Percentiles rank a stretch among this genome's conserved stretches.
Evolutionary conservation across 2,797 vertebrate genomes (phyloP).

Genomic region (Esox masquinongy): DNA sequence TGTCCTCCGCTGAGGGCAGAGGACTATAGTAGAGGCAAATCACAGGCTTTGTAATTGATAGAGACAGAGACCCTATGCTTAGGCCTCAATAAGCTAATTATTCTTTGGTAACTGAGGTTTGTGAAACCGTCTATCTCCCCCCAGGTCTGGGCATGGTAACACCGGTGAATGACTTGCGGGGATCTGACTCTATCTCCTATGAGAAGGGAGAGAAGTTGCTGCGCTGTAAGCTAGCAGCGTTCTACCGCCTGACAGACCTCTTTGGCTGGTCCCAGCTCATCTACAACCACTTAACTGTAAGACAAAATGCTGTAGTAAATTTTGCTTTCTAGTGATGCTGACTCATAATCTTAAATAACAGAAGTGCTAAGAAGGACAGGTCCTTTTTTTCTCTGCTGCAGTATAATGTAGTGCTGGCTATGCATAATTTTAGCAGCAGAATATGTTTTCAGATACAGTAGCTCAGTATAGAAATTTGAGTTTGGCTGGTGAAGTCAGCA

Average conservation of each 20-base stretch:
- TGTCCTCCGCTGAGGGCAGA: not conserved
- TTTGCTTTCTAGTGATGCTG: not conserved
- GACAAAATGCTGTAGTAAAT: conserved; percentile 33
- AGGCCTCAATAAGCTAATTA: not conserved
- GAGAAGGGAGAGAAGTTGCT: conserved; percentile 96
- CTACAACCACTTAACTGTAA: conserved; percentile 98
- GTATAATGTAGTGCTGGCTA: not conserved
- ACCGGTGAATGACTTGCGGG: conserved; percentile 95
- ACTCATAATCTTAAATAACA: not conserved
- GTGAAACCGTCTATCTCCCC: not conserved
- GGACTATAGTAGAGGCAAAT: not conserved
- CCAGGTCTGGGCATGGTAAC: conserved; percentile 98
- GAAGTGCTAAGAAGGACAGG: not conserved
- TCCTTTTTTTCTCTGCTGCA: not conserved
- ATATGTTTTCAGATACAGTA: not conserved
- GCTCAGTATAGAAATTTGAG: not conserved
- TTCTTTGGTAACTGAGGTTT: not conserved
- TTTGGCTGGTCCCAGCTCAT: conserved; percentile 98
- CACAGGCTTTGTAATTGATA: not conserved
- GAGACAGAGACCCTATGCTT: not conserved
- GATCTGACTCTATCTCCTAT: conserved; percentile 96
- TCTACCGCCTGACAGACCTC: conserved; percentile 92
- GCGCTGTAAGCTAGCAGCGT: conserved; percentile 93
- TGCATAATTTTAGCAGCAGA: not conserved
- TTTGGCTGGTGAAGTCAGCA: not conserved